These are phyloP conservation scores for Paramormyrops kingsleyae DNA, from an alignment of 2,113 vertebrate species.

Conservation along the genomic window DNA sequence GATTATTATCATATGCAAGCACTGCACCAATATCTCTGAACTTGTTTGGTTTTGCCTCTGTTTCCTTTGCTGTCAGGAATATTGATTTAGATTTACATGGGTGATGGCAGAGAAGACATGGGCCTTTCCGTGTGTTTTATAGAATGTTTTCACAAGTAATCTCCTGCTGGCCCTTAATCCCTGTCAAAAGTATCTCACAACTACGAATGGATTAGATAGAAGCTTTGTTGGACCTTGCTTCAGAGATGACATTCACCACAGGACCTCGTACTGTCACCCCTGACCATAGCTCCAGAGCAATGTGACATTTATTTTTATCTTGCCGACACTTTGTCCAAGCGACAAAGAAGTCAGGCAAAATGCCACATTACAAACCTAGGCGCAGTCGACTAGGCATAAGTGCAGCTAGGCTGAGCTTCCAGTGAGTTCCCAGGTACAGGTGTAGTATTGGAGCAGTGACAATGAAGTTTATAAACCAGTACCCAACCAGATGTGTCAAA, in stretches of 20 bases:
- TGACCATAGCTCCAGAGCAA: not conserved
- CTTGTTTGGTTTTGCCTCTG: slow-evolving; percentile 12
- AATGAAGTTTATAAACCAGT: not conserved
- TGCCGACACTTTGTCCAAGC: not conserved
- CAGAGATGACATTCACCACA: not conserved
- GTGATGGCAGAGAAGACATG: not conserved
- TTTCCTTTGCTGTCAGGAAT: slow-evolving; percentile 21
- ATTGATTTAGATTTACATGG: slow-evolving; percentile 28
- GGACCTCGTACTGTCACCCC: not conserved
- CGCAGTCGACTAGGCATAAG: not conserved
- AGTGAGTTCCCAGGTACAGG: not conserved
- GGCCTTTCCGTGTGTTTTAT: not conserved
- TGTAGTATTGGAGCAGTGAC: not conserved
- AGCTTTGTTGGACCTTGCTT: not conserved
- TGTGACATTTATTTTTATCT: not conserved
- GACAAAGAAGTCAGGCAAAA: not conserved
- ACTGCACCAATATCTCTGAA: not conserved
- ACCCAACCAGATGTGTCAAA: not conserved
- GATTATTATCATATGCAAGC: slow-evolving; percentile 27
- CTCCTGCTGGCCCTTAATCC: not conserved
- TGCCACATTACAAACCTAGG: not conserved
- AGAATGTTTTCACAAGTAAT: not conserved
- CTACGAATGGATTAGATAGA: not conserved
- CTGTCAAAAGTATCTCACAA: not conserved
- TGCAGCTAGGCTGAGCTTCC: not conserved